Evolutionary conservation across 1,140 invertebrate genomes (phyloP).

Genomic region (Chelonus insularis): DNA sequence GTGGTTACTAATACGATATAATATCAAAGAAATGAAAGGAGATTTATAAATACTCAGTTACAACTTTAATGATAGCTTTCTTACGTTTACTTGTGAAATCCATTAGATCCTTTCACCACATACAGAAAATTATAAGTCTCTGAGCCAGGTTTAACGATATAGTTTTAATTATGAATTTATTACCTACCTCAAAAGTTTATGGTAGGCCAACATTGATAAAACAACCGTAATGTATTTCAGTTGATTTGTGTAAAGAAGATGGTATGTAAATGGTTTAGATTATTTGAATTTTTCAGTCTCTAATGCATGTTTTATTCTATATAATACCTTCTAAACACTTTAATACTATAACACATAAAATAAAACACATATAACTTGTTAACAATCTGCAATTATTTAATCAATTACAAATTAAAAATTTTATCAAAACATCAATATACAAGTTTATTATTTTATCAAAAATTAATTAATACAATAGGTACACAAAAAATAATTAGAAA

Average conservation of each 20-base stretch:
- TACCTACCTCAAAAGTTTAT: neutral
- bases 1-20: too few species aligned
- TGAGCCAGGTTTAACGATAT: neutral
- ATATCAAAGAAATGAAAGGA: too few species aligned
- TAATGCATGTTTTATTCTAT: slow-evolving; percentile 48
- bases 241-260: slow-evolving; percentile 57
- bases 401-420: neutral
- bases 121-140: too few species aligned
- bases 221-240: slow-evolving; percentile 51
- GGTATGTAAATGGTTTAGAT: slow-evolving; percentile 53
- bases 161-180: neutral
- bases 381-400: neutral
- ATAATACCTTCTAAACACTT: slow-evolving; percentile 24
- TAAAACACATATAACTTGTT: too few species aligned
- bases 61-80: too few species aligned
- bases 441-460: too few species aligned
- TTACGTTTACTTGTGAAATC: too few species aligned
- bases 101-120: too few species aligned
- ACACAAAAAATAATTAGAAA: too few species aligned
- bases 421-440: neutral
- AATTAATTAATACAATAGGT: too few species aligned
- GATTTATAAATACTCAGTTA: too few species aligned
- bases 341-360: too few species aligned
- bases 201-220: slow-evolving; percentile 42
- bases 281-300: slow-evolving; percentile 36